A percentile compares a stretch with the other conserved stretches of the same genome.
phyloP scores from a whole-genome alignment of 2,113 vertebrate species.

The Xenopus borealis region DNA sequence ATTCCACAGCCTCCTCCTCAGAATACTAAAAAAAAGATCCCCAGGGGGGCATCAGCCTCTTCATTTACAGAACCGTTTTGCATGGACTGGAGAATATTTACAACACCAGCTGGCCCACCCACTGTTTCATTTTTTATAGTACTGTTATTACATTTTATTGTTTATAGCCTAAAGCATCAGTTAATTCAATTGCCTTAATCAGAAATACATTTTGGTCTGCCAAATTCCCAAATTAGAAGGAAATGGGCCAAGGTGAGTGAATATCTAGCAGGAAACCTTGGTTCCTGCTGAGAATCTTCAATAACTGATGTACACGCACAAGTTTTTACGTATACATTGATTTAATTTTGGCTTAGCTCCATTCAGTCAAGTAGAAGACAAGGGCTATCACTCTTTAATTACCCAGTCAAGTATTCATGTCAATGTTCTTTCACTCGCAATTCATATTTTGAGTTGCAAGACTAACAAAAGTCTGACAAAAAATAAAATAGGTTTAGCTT shows the following conservation, averaged over 20 bases:
- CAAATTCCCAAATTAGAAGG: conserved; percentile 7
- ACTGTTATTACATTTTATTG: conserved; percentile 18
- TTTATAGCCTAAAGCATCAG: conserved; percentile 21
- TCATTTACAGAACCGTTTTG: conserved; percentile 11
- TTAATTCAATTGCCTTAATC: conserved; percentile 18
- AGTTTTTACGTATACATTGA: background rate
- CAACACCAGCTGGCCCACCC: conserved; percentile 25
- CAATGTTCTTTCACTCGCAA: too few relatives aligned
- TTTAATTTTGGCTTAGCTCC: background rate
- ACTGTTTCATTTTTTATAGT: conserved; percentile 20
- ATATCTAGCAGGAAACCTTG: conserved; percentile 2
- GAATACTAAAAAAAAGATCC: conserved; percentile 9
- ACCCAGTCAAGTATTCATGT: too few relatives aligned
- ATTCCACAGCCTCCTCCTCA: conserved; percentile 17
- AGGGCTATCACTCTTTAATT: too few relatives aligned
- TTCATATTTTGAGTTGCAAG: too few relatives aligned
- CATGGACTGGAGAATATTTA: conserved; percentile 21
- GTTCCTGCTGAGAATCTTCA: background rate
- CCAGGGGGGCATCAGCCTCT: conserved; percentile 6
- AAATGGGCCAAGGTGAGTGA: conserved; percentile 14
- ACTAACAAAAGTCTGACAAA: too few relatives aligned
- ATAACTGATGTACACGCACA: background rate
- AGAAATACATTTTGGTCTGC: conserved; percentile 17
- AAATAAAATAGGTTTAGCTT: too few relatives aligned
- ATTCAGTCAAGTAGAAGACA: background rate